Percentiles rank a stretch among this genome's conserved stretches.
These are phyloP conservation scores for Deilephila porcellus DNA, from an alignment of 2,888 invertebrate genomes.

Conservation along the genomic window DNA sequence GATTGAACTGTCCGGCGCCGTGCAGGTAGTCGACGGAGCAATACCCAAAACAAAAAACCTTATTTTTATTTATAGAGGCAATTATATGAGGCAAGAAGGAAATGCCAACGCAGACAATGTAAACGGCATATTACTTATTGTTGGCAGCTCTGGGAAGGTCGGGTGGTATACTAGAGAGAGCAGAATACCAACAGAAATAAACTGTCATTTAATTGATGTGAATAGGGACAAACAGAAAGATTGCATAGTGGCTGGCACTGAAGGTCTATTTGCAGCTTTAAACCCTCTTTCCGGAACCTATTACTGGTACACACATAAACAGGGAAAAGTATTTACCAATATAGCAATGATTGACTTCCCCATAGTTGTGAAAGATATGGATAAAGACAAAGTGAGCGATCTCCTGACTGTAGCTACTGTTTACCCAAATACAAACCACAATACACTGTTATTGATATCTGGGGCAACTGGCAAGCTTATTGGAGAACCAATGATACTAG, in stretches of 20 bases:
- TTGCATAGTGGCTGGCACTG: slow-evolving; percentile 90
- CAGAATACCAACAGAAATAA: slow-evolving; percentile 88
- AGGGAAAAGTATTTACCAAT: slow-evolving; percentile 77
- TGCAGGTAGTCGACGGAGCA: slow-evolving; percentile 88
- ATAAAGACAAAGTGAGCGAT: slow-evolving; percentile 89
- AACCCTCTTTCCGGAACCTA: slow-evolving; percentile 83
- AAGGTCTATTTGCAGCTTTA: slow-evolving; percentile 84
- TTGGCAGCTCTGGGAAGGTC: slow-evolving; percentile 88
- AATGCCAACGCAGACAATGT: slow-evolving; percentile 76
- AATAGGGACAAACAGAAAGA: slow-evolving; percentile 89
- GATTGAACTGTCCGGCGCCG: slow-evolving; percentile 88
- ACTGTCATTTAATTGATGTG: slow-evolving; percentile 90
- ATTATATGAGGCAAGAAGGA: slow-evolving; percentile 84
- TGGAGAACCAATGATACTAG: slow-evolving; percentile 85
- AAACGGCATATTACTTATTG: slow-evolving; percentile 89
- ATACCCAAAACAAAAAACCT: slow-evolving; percentile 88
- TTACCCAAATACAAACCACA: slow-evolving; percentile 80
- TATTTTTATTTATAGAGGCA: slow-evolving; percentile 89
- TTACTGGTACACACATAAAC: slow-evolving; percentile 85
- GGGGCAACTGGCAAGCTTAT: slow-evolving; percentile 88
- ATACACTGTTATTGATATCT: slow-evolving; percentile 88
- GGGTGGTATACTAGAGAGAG: slow-evolving; percentile 90
- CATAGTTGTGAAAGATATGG: slow-evolving; percentile 88
- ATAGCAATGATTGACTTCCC: slow-evolving; percentile 88
- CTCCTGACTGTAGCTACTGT: slow-evolving; percentile 86